A percentile compares a stretch with the other conserved stretches of the same genome.
Evolutionary conservation across 1,140 invertebrate species (phyloP).

Genomic region (Drosophila bocqueti): DNA sequence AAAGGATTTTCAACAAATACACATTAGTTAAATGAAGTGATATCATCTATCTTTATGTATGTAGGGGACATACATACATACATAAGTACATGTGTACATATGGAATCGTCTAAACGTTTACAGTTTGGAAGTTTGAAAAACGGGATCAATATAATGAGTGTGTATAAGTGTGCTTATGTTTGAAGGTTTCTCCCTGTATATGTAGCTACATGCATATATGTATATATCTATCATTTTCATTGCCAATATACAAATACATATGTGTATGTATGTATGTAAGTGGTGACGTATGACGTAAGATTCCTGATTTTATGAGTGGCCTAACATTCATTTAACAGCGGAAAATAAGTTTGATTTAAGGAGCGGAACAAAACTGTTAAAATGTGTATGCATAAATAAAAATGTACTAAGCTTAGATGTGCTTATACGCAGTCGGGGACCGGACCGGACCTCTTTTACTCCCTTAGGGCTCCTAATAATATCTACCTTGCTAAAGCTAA

Average conservation of each 20-base stretch:
- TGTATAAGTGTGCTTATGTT: constrained; percentile 14
- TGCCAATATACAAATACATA: constrained; percentile 24
- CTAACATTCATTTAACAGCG: neutral
- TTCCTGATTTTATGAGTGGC: constrained; percentile 9
- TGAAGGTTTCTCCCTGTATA: constrained; percentile 9
- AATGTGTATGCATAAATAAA: neutral
- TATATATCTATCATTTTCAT: constrained; percentile 15
- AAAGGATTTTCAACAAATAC: neutral
- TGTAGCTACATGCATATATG: neutral
- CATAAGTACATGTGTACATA: neutral
- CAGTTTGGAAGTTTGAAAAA: neutral
- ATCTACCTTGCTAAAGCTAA: neutral
- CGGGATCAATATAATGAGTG: constrained; percentile 25
- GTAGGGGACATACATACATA: neutral
- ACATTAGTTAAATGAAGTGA: constrained; percentile 6
- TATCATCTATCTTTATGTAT: neutral
- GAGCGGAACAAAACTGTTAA: neutral
- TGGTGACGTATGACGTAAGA: constrained; percentile 39
- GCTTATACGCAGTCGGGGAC: neutral
- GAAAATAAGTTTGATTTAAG: neutral
- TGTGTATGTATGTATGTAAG: constrained; percentile 12
- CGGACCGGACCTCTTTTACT: neutral
- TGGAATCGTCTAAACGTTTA: neutral
- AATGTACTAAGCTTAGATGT: neutral
- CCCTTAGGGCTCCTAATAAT: neutral